phyloP scores from a whole-genome alignment of 2,888 invertebrate species.

The Xylota sylvarum region DNA sequence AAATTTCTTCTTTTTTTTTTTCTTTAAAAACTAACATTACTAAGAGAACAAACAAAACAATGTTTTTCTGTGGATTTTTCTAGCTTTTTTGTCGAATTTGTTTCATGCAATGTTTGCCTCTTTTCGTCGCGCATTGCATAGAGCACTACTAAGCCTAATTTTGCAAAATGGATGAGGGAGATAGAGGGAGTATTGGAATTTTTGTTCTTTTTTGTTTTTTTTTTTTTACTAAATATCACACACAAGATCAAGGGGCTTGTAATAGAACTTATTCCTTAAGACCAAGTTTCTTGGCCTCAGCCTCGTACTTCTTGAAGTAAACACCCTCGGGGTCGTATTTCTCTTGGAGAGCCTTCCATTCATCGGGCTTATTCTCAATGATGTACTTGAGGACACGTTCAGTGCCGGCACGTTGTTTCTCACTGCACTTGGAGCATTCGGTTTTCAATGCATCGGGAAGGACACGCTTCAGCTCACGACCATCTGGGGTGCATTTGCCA shows the following conservation, averaged over 20 bases:
- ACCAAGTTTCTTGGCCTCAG: constrained; percentile 86
- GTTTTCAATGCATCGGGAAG: constrained; percentile 90
- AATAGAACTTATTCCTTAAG: constrained; percentile 79
- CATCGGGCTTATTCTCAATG: constrained; percentile 87
- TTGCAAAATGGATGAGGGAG: constrained; percentile 42
- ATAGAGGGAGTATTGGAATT: constrained; percentile 63
- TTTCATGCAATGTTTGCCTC: constrained; percentile 28
- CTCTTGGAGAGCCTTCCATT: constrained; percentile 88
- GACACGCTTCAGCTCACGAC: constrained; percentile 89
- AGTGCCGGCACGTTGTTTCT: constrained; percentile 87
- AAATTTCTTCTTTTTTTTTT: background rate
- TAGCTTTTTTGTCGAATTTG: constrained; percentile 21
- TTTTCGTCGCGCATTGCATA: constrained; percentile 27
- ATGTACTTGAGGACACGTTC: constrained; percentile 88
- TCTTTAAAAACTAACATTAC: constrained; percentile 46
- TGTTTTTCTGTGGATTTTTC: constrained; percentile 16
- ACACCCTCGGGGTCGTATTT: constrained; percentile 90
- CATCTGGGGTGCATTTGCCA: constrained; percentile 89
- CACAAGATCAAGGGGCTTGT: constrained; percentile 47
- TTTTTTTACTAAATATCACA: constrained; percentile 64
- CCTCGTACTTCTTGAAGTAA: constrained; percentile 88
- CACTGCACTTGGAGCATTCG: constrained; percentile 89
- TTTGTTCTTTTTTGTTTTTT: constrained; percentile 10
- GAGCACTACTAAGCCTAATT: constrained; percentile 67
- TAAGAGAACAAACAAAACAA: constrained; percentile 39